Conservation (phyloP, 2,113 vertebrate species). For the Myiozetetes cayanensis region DNA sequence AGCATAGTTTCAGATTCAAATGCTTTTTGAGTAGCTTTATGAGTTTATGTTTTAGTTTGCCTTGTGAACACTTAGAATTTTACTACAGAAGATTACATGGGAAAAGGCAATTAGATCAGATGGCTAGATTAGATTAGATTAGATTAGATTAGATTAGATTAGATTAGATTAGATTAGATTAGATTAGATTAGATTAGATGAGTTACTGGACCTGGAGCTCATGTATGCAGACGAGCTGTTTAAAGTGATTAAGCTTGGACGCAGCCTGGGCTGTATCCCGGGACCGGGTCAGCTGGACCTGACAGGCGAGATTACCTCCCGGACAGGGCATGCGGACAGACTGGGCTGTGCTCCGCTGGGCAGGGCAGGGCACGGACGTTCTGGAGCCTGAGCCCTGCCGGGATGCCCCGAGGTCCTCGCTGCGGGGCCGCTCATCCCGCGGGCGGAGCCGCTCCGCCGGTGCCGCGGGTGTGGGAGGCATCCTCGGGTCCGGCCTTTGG, state of each 20-base stretch:
- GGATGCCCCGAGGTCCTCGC: not conserved
- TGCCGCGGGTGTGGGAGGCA: no score
- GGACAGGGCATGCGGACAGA: not conserved
- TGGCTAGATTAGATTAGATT: not conserved
- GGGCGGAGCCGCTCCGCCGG: not conserved
- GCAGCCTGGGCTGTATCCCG: no score
- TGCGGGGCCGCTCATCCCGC: not conserved
- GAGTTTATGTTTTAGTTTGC: not conserved
- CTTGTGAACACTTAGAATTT: not conserved
- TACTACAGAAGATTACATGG: not conserved
- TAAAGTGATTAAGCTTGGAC: not conserved
- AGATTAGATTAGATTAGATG: not conserved
- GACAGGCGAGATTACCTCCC: not conserved
- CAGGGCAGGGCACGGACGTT: not conserved
- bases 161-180: not conserved
- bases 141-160: not conserved
- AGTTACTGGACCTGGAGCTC: not conserved
- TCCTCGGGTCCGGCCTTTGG: accelerated
- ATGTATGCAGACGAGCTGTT: not conserved
- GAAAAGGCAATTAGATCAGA: not conserved
- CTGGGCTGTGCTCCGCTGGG: not conserved
- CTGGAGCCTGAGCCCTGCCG: accelerated
- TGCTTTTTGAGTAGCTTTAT: not conserved
- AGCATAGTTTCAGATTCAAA: not conserved
- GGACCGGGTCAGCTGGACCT: accelerated